Evolutionary conservation across 1,140 invertebrate species (phyloP).

Genomic region (Apis laboriosa): DNA sequence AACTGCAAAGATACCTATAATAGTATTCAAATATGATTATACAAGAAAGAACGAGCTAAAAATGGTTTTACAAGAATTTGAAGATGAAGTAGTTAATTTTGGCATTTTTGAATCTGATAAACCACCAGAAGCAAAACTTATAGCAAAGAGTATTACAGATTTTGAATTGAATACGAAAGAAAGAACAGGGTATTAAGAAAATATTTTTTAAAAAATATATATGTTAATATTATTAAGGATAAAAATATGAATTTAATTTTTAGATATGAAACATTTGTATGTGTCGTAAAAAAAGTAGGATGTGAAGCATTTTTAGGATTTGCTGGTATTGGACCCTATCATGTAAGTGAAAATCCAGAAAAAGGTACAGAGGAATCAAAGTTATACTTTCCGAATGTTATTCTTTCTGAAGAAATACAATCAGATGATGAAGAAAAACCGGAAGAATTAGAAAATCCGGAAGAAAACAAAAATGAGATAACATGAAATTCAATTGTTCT

Average conservation of each 20-base stretch:
- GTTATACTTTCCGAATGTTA: conserved; percentile 75
- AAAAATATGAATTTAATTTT: conserved; percentile 27
- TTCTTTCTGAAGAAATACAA: conserved; percentile 68
- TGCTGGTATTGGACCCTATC: conserved; percentile 79
- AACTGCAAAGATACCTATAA: conserved; percentile 70
- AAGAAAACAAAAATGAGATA: conserved; percentile 46
- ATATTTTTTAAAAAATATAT: no score
- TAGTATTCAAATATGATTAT: conserved; percentile 78
- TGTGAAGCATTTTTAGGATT: conserved; percentile 78
- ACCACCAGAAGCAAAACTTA: conserved; percentile 74
- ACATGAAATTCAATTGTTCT: conserved; percentile 5
- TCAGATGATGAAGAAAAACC: conserved; percentile 76
- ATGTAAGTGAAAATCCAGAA: conserved; percentile 78
- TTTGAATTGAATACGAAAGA: conserved; percentile 71
- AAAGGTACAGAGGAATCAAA: conserved; percentile 75
- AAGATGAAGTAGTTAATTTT: conserved; percentile 74
- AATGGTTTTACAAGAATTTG: conserved; percentile 73
- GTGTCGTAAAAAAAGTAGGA: conserved; percentile 75
- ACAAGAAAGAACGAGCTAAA: conserved; percentile 75
- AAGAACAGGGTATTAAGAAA: conserved; percentile 69
- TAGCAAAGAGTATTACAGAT: conserved; percentile 73
- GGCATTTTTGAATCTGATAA: conserved; percentile 78
- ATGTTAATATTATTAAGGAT: conserved; percentile 3
- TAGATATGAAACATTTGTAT: conserved; percentile 77
- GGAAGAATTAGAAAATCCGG: conserved; percentile 61